Percentiles rank a stretch among this genome's conserved stretches.
Conservation (phyloP, 2,113 vertebrate species). For the Harpagus bidentatus region DNA sequence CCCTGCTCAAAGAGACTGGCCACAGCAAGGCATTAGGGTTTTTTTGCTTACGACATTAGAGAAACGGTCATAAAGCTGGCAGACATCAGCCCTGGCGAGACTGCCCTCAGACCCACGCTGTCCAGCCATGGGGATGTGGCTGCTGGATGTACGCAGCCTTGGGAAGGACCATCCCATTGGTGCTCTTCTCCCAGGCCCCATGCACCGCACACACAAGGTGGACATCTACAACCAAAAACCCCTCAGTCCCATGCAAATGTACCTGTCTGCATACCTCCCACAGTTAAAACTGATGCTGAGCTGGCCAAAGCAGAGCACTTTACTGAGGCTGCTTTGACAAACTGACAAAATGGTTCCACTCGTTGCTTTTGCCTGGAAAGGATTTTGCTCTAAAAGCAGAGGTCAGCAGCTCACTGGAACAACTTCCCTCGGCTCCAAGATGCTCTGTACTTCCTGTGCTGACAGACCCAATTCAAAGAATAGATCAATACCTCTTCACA, state of each 20-base stretch:
- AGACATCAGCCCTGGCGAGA: not conserved
- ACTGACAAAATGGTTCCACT: not conserved
- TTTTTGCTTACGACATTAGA: not conserved
- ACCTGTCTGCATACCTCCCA: not conserved
- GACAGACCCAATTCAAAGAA: not conserved
- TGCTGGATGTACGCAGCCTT: not conserved
- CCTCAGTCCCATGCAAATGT: not conserved
- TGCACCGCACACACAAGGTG: accelerated
- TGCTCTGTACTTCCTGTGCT: not conserved
- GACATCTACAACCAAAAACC: not conserved
- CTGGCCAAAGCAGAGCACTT: not conserved
- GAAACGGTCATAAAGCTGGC: not conserved
- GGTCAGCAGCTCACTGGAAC: not conserved
- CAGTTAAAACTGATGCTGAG: not conserved
- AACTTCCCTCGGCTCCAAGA: not conserved
- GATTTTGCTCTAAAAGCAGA: not conserved
- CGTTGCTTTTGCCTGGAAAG: not conserved
- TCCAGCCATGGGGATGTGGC: accelerated
- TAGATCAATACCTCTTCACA: not conserved
- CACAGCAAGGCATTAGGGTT: too few relatives aligned
- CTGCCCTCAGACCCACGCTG: not conserved
- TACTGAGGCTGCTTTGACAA: not conserved
- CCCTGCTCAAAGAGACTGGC: not conserved
- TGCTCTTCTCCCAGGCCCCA: not conserved
- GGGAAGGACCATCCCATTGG: not conserved